phyloP scores from a whole-genome alignment of 2,797 vertebrate genomes.

The Nannoperca australis region DNA sequence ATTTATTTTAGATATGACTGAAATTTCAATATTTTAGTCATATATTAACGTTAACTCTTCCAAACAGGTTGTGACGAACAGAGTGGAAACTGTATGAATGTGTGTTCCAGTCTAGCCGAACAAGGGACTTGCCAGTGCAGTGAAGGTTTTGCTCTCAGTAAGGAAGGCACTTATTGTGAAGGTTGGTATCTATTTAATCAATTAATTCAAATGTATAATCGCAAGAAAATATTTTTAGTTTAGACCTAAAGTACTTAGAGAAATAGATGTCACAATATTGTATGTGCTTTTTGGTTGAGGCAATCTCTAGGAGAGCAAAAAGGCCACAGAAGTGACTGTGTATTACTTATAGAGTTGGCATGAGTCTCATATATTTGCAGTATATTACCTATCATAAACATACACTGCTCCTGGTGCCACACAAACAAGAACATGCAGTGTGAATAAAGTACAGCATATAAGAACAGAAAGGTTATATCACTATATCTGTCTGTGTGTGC shows the following conservation, averaged over 20 bases:
- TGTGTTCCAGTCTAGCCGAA: slow-evolving; percentile 79
- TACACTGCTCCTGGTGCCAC: not conserved
- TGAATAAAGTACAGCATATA: not conserved
- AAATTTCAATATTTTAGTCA: not conserved
- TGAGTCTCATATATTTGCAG: not conserved
- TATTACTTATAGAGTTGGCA: not conserved
- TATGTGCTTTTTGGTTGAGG: no score
- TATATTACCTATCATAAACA: not conserved
- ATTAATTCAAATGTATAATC: not conserved
- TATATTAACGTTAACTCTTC: not conserved
- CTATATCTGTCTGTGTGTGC: not conserved
- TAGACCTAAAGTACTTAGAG: not conserved
- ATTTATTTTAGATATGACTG: not conserved
- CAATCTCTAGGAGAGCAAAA: not conserved
- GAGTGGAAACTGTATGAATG: slow-evolving; percentile 81
- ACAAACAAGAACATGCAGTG: not conserved
- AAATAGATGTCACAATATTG: not conserved
- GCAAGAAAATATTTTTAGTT: not conserved
- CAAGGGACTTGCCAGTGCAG: slow-evolving; percentile 84
- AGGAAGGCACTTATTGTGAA: slow-evolving; percentile 89
- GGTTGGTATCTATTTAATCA: slow-evolving; percentile 79
- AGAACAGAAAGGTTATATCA: not conserved
- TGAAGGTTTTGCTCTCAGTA: slow-evolving; percentile 88
- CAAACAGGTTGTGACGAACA: slow-evolving; percentile 83
- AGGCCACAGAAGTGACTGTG: not conserved